phyloP scores from a whole-genome alignment of 2,113 vertebrate genomes.

The Platysternon megacephalum region DNA sequence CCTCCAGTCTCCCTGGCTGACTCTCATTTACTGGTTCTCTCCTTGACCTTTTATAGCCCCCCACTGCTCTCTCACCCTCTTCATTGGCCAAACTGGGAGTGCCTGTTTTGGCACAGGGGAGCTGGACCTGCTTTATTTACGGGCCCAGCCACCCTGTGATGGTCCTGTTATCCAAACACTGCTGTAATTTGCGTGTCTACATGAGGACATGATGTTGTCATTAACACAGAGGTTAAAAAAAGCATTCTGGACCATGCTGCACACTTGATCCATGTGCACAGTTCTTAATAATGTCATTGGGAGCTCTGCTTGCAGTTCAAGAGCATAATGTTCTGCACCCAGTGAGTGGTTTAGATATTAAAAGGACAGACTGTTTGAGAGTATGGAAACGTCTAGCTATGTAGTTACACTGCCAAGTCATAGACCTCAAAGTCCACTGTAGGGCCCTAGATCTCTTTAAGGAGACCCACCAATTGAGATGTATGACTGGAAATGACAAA shows the following conservation, averaged over 20 bases:
- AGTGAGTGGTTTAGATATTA: neutral
- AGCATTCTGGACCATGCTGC: neutral
- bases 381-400: neutral
- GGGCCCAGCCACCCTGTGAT: neutral
- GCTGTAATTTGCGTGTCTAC: neutral
- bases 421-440: neutral
- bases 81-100: neutral
- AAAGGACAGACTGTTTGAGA: neutral
- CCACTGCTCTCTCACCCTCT: neutral
- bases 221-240: neutral
- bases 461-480: neutral
- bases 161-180: neutral
- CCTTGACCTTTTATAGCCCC: neutral
- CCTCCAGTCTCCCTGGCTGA: neutral
- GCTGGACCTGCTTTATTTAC: neutral
- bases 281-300: neutral
- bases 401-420: neutral
- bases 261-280: neutral
- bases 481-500: neutral
- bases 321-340: neutral
- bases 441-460: neutral
- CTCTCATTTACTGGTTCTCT: neutral
- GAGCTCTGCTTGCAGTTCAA: neutral
- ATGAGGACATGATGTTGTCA: neutral
- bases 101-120: neutral